These are phyloP conservation scores for Brassicogethes aeneus DNA, from an alignment of 2,888 invertebrate species.

Conservation along the genomic window DNA sequence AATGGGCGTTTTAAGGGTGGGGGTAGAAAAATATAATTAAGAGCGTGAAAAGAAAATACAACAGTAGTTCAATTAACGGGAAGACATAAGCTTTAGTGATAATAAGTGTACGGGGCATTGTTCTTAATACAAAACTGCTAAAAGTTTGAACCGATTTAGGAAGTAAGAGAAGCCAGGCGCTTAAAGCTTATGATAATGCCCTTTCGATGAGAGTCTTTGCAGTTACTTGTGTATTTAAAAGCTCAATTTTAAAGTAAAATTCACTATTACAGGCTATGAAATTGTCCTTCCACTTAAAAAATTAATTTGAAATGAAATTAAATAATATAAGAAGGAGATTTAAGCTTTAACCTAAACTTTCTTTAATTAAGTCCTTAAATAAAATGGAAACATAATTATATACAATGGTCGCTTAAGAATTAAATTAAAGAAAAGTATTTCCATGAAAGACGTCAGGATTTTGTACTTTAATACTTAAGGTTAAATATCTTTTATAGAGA, in stretches of 20 bases:
- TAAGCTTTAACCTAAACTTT: too few species aligned
- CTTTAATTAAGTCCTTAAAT: too few species aligned
- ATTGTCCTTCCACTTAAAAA: neutral
- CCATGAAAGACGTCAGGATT: too few species aligned
- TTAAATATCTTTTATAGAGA: too few species aligned
- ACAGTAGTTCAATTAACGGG: neutral
- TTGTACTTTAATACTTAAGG: too few species aligned
- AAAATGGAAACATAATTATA: too few species aligned
- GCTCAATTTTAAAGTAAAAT: neutral
- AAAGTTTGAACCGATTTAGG: conserved; percentile 14
- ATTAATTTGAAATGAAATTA: too few species aligned
- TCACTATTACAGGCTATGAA: neutral
- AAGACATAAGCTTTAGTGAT: neutral
- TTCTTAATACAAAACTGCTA: neutral
- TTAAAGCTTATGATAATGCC: conserved; percentile 20
- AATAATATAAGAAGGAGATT: too few species aligned
- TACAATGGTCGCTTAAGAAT: too few species aligned
- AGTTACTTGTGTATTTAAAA: neutral
- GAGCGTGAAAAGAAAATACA: neutral
- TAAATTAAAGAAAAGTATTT: too few species aligned
- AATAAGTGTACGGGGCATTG: neutral
- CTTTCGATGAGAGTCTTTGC: conserved; percentile 7
- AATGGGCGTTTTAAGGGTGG: too few species aligned
- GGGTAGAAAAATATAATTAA: too few species aligned
- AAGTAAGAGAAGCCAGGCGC: conserved; percentile 9